Evolutionary conservation across 2,888 invertebrate genomes (phyloP).

Genomic region (Patella pellucida): DNA sequence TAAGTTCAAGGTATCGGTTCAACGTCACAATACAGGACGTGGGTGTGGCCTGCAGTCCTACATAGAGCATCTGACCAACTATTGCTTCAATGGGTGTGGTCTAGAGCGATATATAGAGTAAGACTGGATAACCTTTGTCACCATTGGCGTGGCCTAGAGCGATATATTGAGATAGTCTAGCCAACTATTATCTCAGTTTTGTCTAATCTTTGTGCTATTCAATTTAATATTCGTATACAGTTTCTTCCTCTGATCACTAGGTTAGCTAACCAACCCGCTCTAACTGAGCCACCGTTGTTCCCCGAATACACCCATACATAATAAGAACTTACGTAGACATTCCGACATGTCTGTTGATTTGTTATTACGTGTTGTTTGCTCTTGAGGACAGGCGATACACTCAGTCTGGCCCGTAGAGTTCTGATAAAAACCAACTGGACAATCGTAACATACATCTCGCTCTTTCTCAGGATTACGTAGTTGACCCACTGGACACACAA

Average conservation of each 20-base stretch:
- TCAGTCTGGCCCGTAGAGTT: slow-evolving; percentile 11
- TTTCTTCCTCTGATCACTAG: not conserved
- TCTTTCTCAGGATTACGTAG: too few relatives aligned
- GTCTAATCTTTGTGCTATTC: slow-evolving; percentile 8
- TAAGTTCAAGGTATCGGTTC: too few relatives aligned
- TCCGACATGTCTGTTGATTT: slow-evolving; percentile 19
- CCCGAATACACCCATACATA: not conserved
- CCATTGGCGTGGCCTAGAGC: not conserved
- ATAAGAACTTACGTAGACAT: slow-evolving; percentile 28
- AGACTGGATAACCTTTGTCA: too few relatives aligned
- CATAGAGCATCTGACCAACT: too few relatives aligned
- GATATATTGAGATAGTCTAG: slow-evolving; percentile 19
- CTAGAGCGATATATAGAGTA: too few relatives aligned
- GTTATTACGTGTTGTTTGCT: slow-evolving; percentile 19
- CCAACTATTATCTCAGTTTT: too few relatives aligned
- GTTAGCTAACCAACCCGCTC: too few relatives aligned
- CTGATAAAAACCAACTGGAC: slow-evolving; percentile 25
- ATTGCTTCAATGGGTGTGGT: too few relatives aligned
- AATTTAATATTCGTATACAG: slow-evolving; percentile 25
- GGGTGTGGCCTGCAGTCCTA: too few relatives aligned
- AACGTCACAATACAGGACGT: too few relatives aligned
- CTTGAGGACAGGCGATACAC: slow-evolving; percentile 27
- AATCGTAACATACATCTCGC: slow-evolving; percentile 16
- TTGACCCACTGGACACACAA: too few relatives aligned
- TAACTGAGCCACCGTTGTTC: not conserved